Conservation (phyloP, 2,888 invertebrate genomes). For the Blastobasis lacticolella region DNA sequence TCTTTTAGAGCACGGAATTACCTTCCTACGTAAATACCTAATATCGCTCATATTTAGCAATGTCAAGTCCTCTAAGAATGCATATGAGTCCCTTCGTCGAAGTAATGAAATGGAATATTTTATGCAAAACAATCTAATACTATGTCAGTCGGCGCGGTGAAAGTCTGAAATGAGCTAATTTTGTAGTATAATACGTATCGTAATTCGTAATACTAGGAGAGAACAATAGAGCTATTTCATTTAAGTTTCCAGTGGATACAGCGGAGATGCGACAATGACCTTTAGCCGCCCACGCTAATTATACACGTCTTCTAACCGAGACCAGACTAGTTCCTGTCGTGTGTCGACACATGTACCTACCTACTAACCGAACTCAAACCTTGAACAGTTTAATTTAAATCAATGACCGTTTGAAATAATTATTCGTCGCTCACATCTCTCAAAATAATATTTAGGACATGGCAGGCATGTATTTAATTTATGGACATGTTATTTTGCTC, state of each 20-base stretch:
- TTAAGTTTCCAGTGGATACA: constrained; percentile 40
- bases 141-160: not conserved
- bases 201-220: constrained; percentile 1
- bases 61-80: not conserved
- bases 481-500: too few relatives aligned
- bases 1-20: too few relatives aligned
- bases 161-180: not conserved
- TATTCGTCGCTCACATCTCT: too few relatives aligned
- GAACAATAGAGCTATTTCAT: constrained; percentile 48
- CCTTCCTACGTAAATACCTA: too few relatives aligned
- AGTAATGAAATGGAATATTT: not conserved
- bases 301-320: constrained; percentile 51
- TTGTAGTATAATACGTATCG: constrained; percentile 10
- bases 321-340: constrained; percentile 50
- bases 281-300: constrained; percentile 70
- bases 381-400: not conserved
- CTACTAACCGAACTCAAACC: not conserved
- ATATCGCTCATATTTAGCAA: constrained; percentile 2
- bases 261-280: constrained; percentile 68
- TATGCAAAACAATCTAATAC: not conserved
- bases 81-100: not conserved
- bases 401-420: too few relatives aligned
- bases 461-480: too few relatives aligned
- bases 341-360: constrained; percentile 32
- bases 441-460: too few relatives aligned